phyloP scores from a whole-genome alignment of 1,140 invertebrate genomes.

The Drosophila repleta region DNA sequence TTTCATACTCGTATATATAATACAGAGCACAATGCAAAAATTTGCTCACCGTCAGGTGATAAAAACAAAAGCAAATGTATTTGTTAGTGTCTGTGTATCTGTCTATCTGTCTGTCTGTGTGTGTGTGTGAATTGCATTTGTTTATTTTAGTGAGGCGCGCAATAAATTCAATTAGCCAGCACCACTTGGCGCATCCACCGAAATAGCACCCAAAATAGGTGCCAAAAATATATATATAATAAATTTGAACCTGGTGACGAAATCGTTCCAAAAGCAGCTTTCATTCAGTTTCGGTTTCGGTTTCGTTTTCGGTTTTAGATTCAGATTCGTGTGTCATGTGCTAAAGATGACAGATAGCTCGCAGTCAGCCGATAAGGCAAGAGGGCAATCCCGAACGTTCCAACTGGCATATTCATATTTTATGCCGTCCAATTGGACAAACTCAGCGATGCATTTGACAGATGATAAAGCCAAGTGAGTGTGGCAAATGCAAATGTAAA shows the following conservation, averaged over 20 bases:
- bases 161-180: conserved; percentile 26
- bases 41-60: conserved; percentile 19
- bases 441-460: conserved; percentile 66
- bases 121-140: conserved; percentile 20
- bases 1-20: conserved; percentile 9
- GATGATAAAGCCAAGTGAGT: conserved; percentile 63
- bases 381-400: conserved; percentile 2
- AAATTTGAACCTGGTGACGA: conserved; percentile 5
- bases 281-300: conserved; percentile 17
- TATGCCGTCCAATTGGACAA: conserved; percentile 6
- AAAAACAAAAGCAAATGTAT: conserved; percentile 23
- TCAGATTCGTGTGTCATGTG: not conserved
- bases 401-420: not conserved
- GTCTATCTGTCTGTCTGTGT: not conserved
- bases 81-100: not conserved
- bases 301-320: conserved; percentile 7
- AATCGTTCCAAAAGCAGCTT: not conserved
- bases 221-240: conserved; percentile 16
- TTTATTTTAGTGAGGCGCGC: conserved; percentile 31
- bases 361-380: conserved; percentile 4
- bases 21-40: conserved; percentile 20
- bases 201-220: conserved; percentile 30
- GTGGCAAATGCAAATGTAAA: conserved; percentile 73
- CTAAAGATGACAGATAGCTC: conserved; percentile 54
- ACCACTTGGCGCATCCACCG: conserved; percentile 35